Conservation (phyloP, 2,797 vertebrate genomes). For the Apodemus agrarius region DNA sequence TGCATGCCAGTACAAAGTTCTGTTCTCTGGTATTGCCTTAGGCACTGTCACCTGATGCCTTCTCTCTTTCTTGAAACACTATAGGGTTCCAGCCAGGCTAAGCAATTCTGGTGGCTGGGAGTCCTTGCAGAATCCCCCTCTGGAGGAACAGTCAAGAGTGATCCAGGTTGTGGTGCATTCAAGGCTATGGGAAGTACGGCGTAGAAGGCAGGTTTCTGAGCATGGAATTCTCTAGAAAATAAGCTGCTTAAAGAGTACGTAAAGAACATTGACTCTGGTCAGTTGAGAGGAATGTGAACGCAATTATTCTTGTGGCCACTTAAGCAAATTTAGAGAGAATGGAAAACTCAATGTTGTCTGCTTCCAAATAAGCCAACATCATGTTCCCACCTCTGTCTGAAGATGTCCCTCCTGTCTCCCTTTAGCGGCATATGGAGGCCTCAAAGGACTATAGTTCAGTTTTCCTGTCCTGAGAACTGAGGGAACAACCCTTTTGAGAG, state of each 20-base stretch:
- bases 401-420: not conserved
- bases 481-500: not conserved
- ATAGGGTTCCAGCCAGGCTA: not conserved
- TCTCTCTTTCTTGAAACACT: not conserved
- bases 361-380: not conserved
- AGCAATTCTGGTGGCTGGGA: not conserved
- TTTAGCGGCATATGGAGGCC: not conserved
- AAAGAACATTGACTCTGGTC: not conserved
- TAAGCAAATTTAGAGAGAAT: not conserved
- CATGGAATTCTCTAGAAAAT: not conserved
- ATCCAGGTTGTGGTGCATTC: not conserved
- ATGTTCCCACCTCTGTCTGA: not conserved
- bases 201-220: not conserved
- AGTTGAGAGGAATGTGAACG: not conserved
- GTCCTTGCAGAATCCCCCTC: no score
- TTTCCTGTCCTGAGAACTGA: not conserved
- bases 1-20: not conserved
- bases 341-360: not conserved
- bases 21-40: no score
- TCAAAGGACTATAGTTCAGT: no score
- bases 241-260: not conserved
- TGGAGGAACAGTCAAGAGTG: not conserved
- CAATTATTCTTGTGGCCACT: not conserved
- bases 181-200: not conserved
- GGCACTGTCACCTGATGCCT: not conserved